Conservation (phyloP, 2,113 vertebrate species). For the Tenebrosternarchus preto region DNA sequence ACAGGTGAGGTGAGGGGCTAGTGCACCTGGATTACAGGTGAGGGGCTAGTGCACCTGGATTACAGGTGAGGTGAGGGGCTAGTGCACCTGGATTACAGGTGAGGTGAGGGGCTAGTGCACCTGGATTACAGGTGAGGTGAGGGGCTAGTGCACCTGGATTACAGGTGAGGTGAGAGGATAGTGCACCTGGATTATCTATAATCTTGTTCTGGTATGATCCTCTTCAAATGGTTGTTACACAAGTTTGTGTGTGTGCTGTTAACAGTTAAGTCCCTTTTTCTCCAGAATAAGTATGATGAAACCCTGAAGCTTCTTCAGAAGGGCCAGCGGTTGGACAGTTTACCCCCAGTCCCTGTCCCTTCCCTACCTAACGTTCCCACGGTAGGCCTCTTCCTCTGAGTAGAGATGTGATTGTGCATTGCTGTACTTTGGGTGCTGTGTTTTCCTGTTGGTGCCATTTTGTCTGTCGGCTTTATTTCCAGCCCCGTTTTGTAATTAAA, state of each 20-base stretch:
- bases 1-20: background rate
- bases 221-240: too few species aligned
- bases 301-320: conserved; percentile 83
- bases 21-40: background rate
- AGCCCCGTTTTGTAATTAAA: too few species aligned
- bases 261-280: background rate
- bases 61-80: background rate
- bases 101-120: background rate
- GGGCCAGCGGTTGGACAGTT: conserved; percentile 81
- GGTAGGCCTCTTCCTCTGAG: conserved; percentile 54
- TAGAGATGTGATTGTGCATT: background rate
- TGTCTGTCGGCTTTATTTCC: too few species aligned
- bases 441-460: too few species aligned
- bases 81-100: background rate
- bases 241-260: background rate
- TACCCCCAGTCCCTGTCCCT: conserved; percentile 80
- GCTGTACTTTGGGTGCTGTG: background rate
- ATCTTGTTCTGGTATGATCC: too few species aligned
- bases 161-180: background rate
- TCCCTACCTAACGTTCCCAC: conserved; percentile 79
- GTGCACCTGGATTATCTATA: background rate
- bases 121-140: background rate
- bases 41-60: background rate
- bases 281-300: conserved; percentile 80
- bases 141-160: background rate